Evolutionary conservation across 1,140 invertebrate genomes (phyloP), one percentile per base, ranked within the genome.

Genomic region (Periplaneta americana): DNA sequence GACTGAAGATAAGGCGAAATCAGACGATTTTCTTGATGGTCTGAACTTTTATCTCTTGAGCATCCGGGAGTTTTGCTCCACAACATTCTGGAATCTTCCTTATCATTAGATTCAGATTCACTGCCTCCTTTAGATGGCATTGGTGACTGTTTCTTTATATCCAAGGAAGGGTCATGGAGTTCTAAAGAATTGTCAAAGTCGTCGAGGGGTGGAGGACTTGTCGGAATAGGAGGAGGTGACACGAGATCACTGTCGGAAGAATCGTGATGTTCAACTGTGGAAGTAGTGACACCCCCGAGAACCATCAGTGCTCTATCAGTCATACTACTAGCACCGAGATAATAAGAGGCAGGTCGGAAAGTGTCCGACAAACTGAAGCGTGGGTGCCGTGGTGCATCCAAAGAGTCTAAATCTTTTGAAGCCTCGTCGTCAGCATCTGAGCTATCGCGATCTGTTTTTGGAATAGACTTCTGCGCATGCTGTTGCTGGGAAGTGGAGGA

Each of bases 361-460:
- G 94, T 96, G 85, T 96, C 96, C 0, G 95, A 96, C 31, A 96
- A 88, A 86, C 95, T 96, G 85, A 97, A 96, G 82, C 95, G 88
- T 0, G 93, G 92, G 83, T 94, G 92, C 28, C 91, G 89, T 9
- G 93, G 92, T 31, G 92, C 89, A 80, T 93, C 91, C 35, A 93
- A 90, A 0, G 92, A 92, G 84, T 94, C 93, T 66, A 94, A 86
- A 84, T 96, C 94, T 86, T 95, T 95, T 1, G 93, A 95, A 15
- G 92, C 93, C 88, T 96, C 95, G 87, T 97, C 96, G 85, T 97
- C 96, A 1, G 94, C 94, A 88, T 96, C 95, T 0, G 95, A 96
- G 85, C 93, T 93, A 84, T 96, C 94, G 39, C 66, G 83, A 82
- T 81, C 81, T 11, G 35, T 31, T 22, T 78, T 78, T 34, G 77